These are phyloP conservation scores for Sebastes melanostomus DNA, from an alignment of 2,797 vertebrate genomes.

Conservation along the genomic window DNA sequence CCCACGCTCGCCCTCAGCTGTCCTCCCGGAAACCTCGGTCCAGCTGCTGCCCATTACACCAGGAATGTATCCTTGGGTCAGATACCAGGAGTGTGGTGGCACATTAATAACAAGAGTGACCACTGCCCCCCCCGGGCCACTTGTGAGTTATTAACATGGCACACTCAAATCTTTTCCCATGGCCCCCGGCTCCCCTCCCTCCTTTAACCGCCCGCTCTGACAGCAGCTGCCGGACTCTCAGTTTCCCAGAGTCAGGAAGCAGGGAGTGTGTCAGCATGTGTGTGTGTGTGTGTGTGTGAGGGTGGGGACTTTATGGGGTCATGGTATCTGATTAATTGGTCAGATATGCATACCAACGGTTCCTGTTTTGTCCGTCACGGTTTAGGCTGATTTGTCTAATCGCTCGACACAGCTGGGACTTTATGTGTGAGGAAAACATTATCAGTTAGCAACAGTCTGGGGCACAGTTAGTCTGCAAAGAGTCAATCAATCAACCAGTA, in stretches of 20 bases:
- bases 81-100: slow-evolving; percentile 77
- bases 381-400: slow-evolving; percentile 39
- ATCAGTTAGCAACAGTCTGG: not conserved
- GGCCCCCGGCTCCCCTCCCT: slow-evolving; percentile 42
- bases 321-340: slow-evolving; percentile 68
- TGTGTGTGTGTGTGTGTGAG: slow-evolving; percentile 35
- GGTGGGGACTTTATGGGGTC: slow-evolving; percentile 67
- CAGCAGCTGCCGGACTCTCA: slow-evolving; percentile 74
- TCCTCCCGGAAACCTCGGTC: slow-evolving; percentile 79
- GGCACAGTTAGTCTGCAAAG: not conserved
- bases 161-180: slow-evolving; percentile 76
- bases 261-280: slow-evolving; percentile 62
- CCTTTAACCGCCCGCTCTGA: slow-evolving; percentile 45
- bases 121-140: slow-evolving; percentile 73
- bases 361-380: slow-evolving; percentile 64
- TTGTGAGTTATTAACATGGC: slow-evolving; percentile 84
- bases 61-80: slow-evolving; percentile 84
- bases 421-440: slow-evolving; percentile 8
- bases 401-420: slow-evolving; percentile 38
- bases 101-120: slow-evolving; percentile 79
- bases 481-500: not conserved
- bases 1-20: slow-evolving; percentile 79
- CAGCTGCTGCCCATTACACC: slow-evolving; percentile 85
- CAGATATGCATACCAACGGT: slow-evolving; percentile 63
- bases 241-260: slow-evolving; percentile 69